Evolutionary conservation across 2,888 invertebrate species (phyloP).

Genomic region (Pammene aurita): DNA sequence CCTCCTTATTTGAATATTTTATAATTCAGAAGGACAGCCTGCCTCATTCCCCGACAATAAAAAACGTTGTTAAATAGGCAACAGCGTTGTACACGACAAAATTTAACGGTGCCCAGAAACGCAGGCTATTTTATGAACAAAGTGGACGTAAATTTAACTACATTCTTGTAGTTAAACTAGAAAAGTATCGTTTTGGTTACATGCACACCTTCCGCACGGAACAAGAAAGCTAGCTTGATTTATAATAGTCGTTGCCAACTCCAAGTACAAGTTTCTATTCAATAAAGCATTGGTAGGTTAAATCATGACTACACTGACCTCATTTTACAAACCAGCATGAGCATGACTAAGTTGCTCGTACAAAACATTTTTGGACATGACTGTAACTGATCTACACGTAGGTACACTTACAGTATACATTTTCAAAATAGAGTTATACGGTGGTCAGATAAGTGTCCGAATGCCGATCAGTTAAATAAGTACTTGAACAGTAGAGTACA

Average conservation of each 20-base stretch:
- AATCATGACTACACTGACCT: constrained; percentile 34
- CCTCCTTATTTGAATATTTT: constrained; percentile 77
- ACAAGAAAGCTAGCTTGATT: constrained; percentile 39
- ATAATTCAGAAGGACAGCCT: constrained; percentile 69
- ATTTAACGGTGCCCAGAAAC: constrained; percentile 35
- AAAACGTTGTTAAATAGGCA: constrained; percentile 49
- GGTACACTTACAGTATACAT: neutral
- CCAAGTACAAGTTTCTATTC: constrained; percentile 25
- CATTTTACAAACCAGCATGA: constrained; percentile 38
- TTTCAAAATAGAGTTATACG: neutral
- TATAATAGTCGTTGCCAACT: constrained; percentile 36
- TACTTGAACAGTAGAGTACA: constrained; percentile 14
- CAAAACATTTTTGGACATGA: constrained; percentile 21
- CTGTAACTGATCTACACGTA: neutral
- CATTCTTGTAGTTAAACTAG: constrained; percentile 31
- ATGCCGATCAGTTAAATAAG: constrained; percentile 15
- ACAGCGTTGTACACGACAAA: constrained; percentile 27
- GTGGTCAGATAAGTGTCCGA: constrained; percentile 18
- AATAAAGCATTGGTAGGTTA: constrained; percentile 33
- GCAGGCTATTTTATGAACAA: constrained; percentile 36
- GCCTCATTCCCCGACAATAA: constrained; percentile 56
- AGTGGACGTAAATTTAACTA: constrained; percentile 36
- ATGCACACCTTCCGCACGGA: constrained; percentile 25
- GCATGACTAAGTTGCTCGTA: constrained; percentile 35
- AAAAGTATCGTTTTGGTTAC: constrained; percentile 33